These are phyloP conservation scores for Neotoxoptera formosana DNA, from an alignment of 1,140 invertebrate species.

Conservation along the genomic window DNA sequence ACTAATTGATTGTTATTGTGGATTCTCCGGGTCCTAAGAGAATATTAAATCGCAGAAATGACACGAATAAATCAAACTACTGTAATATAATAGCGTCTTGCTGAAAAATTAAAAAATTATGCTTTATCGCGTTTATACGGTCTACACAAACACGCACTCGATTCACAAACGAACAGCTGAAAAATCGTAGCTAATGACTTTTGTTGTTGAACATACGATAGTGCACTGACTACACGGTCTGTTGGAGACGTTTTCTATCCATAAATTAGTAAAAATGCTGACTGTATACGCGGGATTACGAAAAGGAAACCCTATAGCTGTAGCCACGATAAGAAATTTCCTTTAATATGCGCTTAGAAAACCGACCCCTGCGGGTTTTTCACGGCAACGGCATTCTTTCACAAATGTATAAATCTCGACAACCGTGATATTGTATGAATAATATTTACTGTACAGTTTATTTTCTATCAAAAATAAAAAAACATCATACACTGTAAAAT, in stretches of 20 bases:
- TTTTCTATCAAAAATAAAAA: neutral
- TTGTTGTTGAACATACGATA: neutral
- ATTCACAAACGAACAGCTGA: neutral
- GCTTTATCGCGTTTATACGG: neutral
- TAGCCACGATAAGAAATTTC: neutral
- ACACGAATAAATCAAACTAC: constrained; percentile 1
- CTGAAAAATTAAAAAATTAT: neutral
- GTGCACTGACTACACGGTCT: neutral
- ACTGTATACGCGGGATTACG: neutral
- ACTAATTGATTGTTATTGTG: constrained; percentile 1
- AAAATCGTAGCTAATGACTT: neutral
- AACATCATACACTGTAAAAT: neutral
- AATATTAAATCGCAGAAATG: neutral
- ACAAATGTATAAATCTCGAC: neutral
- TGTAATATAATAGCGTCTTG: neutral
- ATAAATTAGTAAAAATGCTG: constrained; percentile 24
- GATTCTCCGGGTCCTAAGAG: neutral
- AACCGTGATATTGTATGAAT: neutral
- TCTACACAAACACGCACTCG: neutral
- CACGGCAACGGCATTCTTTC: neutral
- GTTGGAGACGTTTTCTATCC: neutral
- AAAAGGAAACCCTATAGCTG: neutral
- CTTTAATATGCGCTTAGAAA: neutral
- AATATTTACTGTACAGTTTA: neutral
- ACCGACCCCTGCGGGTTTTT: neutral